A percentile compares a stretch with the other conserved stretches of the same genome.
Conservation (phyloP, 2,888 invertebrate genomes). For the Plemyria rubiginata region DNA sequence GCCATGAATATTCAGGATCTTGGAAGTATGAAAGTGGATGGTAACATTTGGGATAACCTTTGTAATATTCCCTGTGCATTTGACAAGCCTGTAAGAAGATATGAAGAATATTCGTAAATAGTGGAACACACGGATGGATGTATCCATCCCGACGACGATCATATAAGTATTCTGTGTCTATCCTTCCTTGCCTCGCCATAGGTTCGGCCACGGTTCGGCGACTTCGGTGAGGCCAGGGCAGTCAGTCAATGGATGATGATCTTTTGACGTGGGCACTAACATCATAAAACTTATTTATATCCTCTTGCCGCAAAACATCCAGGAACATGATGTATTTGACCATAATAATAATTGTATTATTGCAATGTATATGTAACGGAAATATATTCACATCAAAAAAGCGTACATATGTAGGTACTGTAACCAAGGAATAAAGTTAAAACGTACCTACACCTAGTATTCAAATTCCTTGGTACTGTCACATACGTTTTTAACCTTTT, state of each 20-base stretch:
- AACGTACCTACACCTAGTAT: too few relatives aligned
- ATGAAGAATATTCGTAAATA: conserved; percentile 1
- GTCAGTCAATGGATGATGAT: too few relatives aligned
- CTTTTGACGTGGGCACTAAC: conserved; percentile 40
- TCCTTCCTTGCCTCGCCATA: too few relatives aligned
- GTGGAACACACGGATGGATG: background rate
- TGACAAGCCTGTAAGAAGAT: conserved; percentile 73
- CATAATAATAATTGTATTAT: conserved; percentile 55
- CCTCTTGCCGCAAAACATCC: conserved; percentile 65
- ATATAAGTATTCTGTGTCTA: too few relatives aligned
- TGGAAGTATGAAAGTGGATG: conserved; percentile 84
- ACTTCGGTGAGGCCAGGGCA: too few relatives aligned
- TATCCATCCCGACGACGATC: too few relatives aligned
- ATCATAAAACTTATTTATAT: conserved; percentile 65
- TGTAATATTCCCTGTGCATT: conserved; percentile 85
- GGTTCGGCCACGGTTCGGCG: too few relatives aligned
- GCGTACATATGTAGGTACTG: too few relatives aligned
- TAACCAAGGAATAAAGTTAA: too few relatives aligned
- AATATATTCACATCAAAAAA: background rate
- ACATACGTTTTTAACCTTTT: too few relatives aligned
- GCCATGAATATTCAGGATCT: conserved; percentile 71
- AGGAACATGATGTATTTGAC: conserved; percentile 64
- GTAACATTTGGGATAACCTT: conserved; percentile 79
- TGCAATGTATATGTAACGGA: too few relatives aligned
- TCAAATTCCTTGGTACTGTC: too few relatives aligned